Evolutionary conservation across 2,113 vertebrate genomes (phyloP), one percentile per base, ranked within the genome.

Genomic region (Progne subis): DNA sequence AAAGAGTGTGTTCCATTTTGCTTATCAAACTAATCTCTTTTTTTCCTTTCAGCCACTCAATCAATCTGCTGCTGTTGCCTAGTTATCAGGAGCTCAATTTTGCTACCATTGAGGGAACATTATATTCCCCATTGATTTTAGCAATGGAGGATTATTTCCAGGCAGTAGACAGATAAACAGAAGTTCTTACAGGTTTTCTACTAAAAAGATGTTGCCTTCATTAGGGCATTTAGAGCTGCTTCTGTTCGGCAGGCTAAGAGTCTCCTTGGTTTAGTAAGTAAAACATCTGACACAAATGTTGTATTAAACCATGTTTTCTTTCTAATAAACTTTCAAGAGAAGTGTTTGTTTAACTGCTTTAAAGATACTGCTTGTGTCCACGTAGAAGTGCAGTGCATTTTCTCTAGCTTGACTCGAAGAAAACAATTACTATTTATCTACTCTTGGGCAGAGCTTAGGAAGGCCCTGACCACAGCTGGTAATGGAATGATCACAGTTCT

Each of bases 11-110:
- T 21, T 92, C 50, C 70, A 70, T 71, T 86, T 90, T 91, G 47
- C 63, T 55, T 77, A 87, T 91, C 90, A 94, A 86, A 90, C 74
- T 92, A 24, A 92, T 37, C 19, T 43, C 21, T 89, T 85, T 50
- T 18, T 65, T 83, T 71, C 68, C 55, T 88, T 80, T 29, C 32
- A 93, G 43, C 26, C 46, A 88, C 85, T 82, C 68, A 91, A 75
- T 93, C 88, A 91, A 91, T 83, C 43, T 2, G 9, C 37, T 88
- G 55, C 82, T 88, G 68, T 86, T 95, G 86, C 70, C 68, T 87
- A 67, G 80, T 69, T 96, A 93, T 88, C 44, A 44, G 61, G 43
- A 64, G 44, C 61, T 89, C 63, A 86, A 25, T 91, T 88, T 83
- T 72, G 53, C 92, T 65, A 43, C 49, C 63, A 57, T 18, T 1